Evolutionary conservation across 2,797 vertebrate species (phyloP), one percentile per base, ranked within the genome.

Genomic region (Schizopygopsis malacanthus): DNA sequence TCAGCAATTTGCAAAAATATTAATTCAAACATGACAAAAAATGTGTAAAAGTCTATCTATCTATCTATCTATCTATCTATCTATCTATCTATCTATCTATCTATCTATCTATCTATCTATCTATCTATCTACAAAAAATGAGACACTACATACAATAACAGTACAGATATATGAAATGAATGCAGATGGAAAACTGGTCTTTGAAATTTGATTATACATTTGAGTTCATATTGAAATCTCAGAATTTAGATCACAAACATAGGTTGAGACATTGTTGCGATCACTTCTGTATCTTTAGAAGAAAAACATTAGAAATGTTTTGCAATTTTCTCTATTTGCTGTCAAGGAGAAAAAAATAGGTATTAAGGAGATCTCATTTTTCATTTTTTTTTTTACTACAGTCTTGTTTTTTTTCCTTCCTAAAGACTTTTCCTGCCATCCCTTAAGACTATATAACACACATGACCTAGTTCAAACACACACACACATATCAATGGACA

Each of bases 401-500:
- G 56, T 6, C 41, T 80, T 33, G 25, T 25, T 81, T 33, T 47
- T 70, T 52, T 82, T 72, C n/a, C 67, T 45, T 59, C 10, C 47
- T 71, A 41, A 52, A 71, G 8, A 70, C 50, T 52, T 81, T 69
- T 43, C n/a, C 45, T 69, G 18, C 8, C 45, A 79, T 73, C 56
- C 37, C 43, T 39, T 33, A 71, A 85, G 76, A 43, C 56, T 39
- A 16, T 39, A 16, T 33, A 59, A 63, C 83, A 72, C 52, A 84
- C 72, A 84, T 28, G 73, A 77, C 72, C 82, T 59, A 13, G 28
- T 76, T 76, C 59, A 78, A 63, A 86, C 69, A 85, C 41, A 83
- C 65, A 85, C 65, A 41, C 47, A 81, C 43, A 43, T 41, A 28
- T 83, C 76, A 79, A 39, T 52, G 18, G 56, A 79, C 63, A 65